Conservation (phyloP, 1,140 invertebrate genomes). For the Brachionus rotundiformis region DNA sequence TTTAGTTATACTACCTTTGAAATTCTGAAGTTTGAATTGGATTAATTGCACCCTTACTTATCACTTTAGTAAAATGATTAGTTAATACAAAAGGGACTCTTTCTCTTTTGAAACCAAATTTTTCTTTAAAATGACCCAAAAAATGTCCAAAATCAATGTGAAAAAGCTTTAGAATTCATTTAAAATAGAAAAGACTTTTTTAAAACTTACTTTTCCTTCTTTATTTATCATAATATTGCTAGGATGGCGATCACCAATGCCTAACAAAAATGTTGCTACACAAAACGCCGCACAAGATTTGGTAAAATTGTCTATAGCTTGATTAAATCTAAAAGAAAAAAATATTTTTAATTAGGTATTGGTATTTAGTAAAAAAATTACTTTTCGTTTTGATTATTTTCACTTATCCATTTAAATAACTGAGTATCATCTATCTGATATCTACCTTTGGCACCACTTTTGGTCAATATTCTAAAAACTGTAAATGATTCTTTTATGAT, state of each 20-base stretch:
- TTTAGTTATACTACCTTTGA: too few relatives aligned
- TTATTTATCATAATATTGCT: conserved; percentile 99
- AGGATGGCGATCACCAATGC: conserved; percentile 93
- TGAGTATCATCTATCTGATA: conserved; percentile 78
- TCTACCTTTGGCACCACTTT: conserved; percentile 77
- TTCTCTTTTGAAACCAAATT: conserved; percentile 94
- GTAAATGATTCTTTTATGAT: conserved; percentile 89
- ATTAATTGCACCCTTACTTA: conserved; percentile 61
- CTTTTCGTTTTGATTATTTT: conserved; percentile 73
- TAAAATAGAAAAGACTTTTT: background rate
- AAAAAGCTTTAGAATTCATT: conserved; percentile 72
- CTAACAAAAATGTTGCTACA: conserved; percentile 95
- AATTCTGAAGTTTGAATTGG: conserved; percentile 39
- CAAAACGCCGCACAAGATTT: conserved; percentile 96
- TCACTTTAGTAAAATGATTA: conserved; percentile 94
- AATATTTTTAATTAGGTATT: background rate
- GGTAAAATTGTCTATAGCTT: conserved; percentile 93
- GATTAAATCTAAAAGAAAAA: conserved; percentile 69
- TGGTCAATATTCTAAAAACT: conserved; percentile 90
- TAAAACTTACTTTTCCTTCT: conserved; percentile 68
- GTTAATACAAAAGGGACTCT: conserved; percentile 96
- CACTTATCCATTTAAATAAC: conserved; percentile 83
- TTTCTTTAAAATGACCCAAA: conserved; percentile 97
- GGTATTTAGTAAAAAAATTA: background rate
- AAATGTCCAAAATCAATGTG: conserved; percentile 99